Evolutionary conservation across 2,797 vertebrate genomes (phyloP).

Genomic region (Mustela erminea): DNA sequence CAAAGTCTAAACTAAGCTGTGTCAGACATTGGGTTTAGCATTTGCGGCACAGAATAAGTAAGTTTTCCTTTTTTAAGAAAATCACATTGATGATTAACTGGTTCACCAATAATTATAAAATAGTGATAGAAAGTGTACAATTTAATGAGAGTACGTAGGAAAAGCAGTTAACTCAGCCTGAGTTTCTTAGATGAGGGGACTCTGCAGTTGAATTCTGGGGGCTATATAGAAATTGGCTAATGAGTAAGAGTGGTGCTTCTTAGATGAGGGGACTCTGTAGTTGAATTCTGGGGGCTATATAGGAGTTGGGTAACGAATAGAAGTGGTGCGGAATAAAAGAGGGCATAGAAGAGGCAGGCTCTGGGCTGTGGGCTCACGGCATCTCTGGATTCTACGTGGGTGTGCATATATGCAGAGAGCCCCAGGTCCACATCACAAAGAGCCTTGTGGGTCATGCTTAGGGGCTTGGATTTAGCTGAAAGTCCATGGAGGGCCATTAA

Average conservation of each 20-base stretch:
- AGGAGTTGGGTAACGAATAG: no score
- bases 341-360: background rate
- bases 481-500: background rate
- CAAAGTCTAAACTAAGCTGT: background rate
- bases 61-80: constrained; percentile 15
- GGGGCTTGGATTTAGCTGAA: background rate
- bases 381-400: background rate
- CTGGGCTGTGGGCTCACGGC: background rate
- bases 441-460: background rate
- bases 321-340: no score
- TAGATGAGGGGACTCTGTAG: background rate
- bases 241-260: background rate
- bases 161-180: background rate
- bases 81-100: background rate
- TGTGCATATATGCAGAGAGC: background rate
- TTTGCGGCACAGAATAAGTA: background rate
- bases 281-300: background rate
- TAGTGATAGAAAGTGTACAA: background rate
- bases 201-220: background rate
- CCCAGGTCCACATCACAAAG: background rate
- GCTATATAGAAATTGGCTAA: no score
- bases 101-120: background rate
- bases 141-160: background rate
- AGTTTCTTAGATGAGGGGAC: background rate
- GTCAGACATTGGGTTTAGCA: background rate